Base-by-base conservation (phyloP, 2,888 invertebrate species). In the Laspeyria flexula region DNA sequence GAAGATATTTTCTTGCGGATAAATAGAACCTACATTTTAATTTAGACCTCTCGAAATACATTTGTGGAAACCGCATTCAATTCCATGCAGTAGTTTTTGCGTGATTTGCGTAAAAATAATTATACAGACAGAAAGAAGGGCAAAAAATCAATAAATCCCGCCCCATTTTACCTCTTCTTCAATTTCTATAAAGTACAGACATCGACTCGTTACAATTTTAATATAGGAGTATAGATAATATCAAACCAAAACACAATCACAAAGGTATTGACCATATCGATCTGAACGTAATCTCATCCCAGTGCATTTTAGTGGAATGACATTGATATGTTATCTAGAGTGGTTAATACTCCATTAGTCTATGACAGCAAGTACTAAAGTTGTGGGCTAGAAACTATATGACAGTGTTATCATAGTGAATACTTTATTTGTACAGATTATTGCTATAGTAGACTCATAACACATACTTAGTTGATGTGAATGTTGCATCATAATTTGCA, bases 281-380 rank as follows among this genome's bases (percentile, higher is more conserved):
- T 50, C 49, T 50, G 13, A 33, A 9, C 11, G 12, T 52, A 58
- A 64, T 64, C 58, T 44, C 34, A 7, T 15, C 12, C 21, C 15
- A 55, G 53, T 37, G 50, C 42, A 58, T 60, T 70, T 52, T 23
- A 57, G 41, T 15, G 30, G 25, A 55, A 51, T 61, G 60, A 56
- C 57, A 55, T 23, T 34, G 60, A 72, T 67, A 69, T 10, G 29
- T 3, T 65, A 73, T 73, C 73, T 71, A 39, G 53, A 73, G 67
- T 67, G 55, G 37, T 42, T 41, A 46, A n/a, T 23, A 54, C 43
- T 44, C 67, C 71, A 74, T 73, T 71, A 73, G 48, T 31, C 7
- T 13, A 25, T 37, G 37, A 43, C 13, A 23, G 37, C 46, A 31
- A 21, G 9, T 47, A 16, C 15, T 31, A 15, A n/a, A 42, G 45